Evolutionary conservation across 2,797 vertebrate species (phyloP).

Genomic region (Allochrocebus solatus): DNA sequence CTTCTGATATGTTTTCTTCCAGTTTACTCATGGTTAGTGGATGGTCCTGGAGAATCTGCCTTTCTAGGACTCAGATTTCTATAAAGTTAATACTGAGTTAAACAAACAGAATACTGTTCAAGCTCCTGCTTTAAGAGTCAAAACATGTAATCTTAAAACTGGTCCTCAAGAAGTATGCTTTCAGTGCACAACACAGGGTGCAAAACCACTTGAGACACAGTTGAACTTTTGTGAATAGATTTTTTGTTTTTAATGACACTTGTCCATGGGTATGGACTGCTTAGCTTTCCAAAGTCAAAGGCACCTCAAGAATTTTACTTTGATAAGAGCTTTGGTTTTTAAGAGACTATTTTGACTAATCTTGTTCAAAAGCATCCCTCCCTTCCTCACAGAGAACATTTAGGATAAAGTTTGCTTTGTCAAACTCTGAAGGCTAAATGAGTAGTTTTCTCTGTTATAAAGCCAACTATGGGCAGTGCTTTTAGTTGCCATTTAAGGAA

Average conservation of each 20-base stretch:
- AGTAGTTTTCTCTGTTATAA: background rate
- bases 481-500: background rate
- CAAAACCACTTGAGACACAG: background rate
- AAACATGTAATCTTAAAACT: background rate
- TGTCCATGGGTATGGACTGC: background rate
- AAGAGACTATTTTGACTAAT: conserved; percentile 5
- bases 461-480: background rate
- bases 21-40: background rate
- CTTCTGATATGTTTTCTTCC: background rate
- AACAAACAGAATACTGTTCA: background rate
- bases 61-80: background rate
- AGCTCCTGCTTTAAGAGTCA: background rate
- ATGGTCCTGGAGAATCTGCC: background rate
- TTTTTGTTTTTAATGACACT: background rate
- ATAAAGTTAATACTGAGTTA: background rate
- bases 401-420: background rate
- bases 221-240: background rate
- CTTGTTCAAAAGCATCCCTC: background rate
- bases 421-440: background rate
- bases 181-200: background rate
- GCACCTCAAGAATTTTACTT: conserved; percentile 19
- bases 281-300: conserved; percentile 22
- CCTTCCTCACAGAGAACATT: background rate
- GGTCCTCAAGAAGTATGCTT: background rate
- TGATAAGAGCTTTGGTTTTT: conserved; percentile 35